Percentiles rank a stretch among this genome's conserved stretches.
These are phyloP conservation scores for Drosophila lini DNA, from an alignment of 1,140 invertebrate genomes.

Conservation along the genomic window DNA sequence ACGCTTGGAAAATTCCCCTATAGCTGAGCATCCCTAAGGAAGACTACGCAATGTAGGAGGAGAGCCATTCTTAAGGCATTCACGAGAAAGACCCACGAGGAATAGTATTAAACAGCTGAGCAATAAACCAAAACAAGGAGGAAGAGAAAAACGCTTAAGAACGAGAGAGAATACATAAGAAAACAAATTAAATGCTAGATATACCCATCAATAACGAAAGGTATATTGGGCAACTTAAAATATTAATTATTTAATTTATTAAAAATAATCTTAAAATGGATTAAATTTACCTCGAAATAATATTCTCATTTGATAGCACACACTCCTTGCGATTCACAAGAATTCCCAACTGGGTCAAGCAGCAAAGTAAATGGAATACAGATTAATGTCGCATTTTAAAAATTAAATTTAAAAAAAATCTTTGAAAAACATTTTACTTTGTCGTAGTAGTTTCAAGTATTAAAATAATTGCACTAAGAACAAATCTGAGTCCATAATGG, in stretches of 20 bases:
- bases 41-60: background rate
- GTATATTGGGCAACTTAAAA: background rate
- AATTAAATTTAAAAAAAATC: background rate
- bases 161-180: background rate
- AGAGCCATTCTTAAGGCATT: background rate
- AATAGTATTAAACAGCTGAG: slow-evolving; percentile 22
- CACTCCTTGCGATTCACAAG: background rate
- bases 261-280: too few relatives aligned
- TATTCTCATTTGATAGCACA: background rate
- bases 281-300: background rate
- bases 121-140: slow-evolving; percentile 16
- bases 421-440: background rate
- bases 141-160: slow-evolving; percentile 17
- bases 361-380: too few relatives aligned
- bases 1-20: background rate
- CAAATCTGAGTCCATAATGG: background rate
- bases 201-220: background rate
- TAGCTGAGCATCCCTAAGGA: slow-evolving; percentile 3
- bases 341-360: background rate
- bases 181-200: slow-evolving; percentile 9
- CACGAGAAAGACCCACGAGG: background rate
- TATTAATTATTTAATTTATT: background rate
- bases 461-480: too few relatives aligned
- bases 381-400: too few relatives aligned
- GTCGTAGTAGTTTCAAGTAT: background rate